A percentile compares a stretch with the other conserved stretches of the same genome.
Conservation (phyloP, 2,888 invertebrate species). For the Malthinus flaveolus region DNA sequence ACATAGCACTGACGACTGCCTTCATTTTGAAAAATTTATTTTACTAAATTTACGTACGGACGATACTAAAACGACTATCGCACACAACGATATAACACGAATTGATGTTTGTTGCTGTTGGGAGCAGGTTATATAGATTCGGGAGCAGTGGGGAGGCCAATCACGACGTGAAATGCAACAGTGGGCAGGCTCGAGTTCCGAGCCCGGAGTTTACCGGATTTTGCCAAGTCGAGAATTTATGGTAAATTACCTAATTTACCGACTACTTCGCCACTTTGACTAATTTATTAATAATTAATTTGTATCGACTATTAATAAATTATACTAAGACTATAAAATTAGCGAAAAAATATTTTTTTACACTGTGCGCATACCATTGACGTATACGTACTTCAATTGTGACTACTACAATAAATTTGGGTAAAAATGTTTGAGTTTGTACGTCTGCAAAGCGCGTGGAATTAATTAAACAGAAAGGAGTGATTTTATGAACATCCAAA, state of each 20-base stretch:
- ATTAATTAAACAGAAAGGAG: too few species aligned
- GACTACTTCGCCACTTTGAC: neutral
- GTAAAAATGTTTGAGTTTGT: too few species aligned
- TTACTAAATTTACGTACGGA: constrained; percentile 4
- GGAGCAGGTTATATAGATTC: constrained; percentile 39
- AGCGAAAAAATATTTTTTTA: too few species aligned
- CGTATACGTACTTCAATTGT: too few species aligned
- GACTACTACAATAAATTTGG: too few species aligned
- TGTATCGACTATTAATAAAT: too few species aligned
- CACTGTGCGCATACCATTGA: too few species aligned
- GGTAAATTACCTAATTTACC: neutral
- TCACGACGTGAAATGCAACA: constrained; percentile 36
- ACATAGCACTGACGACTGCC: constrained; percentile 71
- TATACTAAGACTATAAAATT: too few species aligned
- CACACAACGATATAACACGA: constrained; percentile 14
- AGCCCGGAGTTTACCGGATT: constrained; percentile 21
- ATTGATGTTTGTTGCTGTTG: constrained; percentile 9
- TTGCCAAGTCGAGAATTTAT: neutral
- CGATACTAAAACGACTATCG: constrained; percentile 5
- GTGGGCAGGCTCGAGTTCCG: constrained; percentile 33
- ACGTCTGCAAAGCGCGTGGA: too few species aligned
- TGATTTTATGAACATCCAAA: too few species aligned
- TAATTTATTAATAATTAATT: too few species aligned
- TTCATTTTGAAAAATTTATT: constrained; percentile 61
- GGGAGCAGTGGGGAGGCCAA: constrained; percentile 40